phyloP scores from a whole-genome alignment of 2,888 invertebrate genomes.

The Thecophora atra region DNA sequence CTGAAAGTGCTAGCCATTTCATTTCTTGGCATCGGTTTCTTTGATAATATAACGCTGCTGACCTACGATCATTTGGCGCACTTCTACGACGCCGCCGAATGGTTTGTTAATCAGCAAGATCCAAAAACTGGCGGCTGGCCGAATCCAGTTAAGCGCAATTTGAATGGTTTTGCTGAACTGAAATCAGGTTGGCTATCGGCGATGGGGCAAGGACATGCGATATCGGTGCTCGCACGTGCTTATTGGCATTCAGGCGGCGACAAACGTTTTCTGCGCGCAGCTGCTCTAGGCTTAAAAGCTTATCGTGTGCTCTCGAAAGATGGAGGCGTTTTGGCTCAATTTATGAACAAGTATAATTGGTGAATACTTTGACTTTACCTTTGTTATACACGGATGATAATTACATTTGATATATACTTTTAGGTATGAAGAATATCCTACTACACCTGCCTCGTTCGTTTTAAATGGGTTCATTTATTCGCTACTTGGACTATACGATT shows the following conservation, averaged over 20 bases:
- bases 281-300: constrained; percentile 80
- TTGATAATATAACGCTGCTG: constrained; percentile 82
- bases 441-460: constrained; percentile 92
- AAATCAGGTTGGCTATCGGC: constrained; percentile 95
- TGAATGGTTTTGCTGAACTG: constrained; percentile 79
- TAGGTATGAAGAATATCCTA: constrained; percentile 98
- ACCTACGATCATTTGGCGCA: constrained; percentile 88
- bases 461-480: constrained; percentile 99
- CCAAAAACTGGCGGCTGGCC: constrained; percentile 90
- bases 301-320: constrained; percentile 78
- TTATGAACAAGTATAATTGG: constrained; percentile 89
- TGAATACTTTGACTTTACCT: constrained; percentile 63
- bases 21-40: constrained; percentile 76
- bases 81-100: constrained; percentile 91
- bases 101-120: constrained; percentile 91
- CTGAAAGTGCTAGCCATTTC: constrained; percentile 73
- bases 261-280: constrained; percentile 80
- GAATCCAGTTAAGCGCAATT: constrained; percentile 83
- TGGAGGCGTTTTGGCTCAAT: constrained; percentile 86
- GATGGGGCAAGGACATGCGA: constrained; percentile 98
- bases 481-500: constrained; percentile 92
- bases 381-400: neutral
- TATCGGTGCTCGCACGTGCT: constrained; percentile 93
- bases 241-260: constrained; percentile 83
- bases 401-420: no score